Evolutionary conservation across 2,113 vertebrate species (phyloP).

Genomic region (Periophthalmodon schlosseri): DNA sequence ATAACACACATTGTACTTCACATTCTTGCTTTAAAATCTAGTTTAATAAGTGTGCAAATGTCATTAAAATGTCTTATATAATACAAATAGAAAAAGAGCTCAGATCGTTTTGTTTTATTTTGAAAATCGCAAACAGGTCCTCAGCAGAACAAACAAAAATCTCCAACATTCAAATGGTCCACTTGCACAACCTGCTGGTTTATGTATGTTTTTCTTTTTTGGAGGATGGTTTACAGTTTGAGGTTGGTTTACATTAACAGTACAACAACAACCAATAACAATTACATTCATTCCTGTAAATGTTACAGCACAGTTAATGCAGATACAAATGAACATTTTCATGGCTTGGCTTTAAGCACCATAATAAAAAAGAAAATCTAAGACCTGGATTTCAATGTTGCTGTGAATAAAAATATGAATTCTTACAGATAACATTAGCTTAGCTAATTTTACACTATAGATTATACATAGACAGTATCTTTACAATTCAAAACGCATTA

Average conservation of each 20-base stretch:
- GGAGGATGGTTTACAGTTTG: slow-evolving; percentile 16
- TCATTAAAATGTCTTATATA: background rate
- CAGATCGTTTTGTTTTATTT: slow-evolving; percentile 41
- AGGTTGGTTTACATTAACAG: slow-evolving; percentile 6
- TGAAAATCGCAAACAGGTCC: slow-evolving; percentile 53
- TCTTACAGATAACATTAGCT: slow-evolving; percentile 37
- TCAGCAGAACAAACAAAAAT: slow-evolving; percentile 20
- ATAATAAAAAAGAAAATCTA: background rate
- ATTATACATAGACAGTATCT: slow-evolving; percentile 26
- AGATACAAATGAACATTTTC: slow-evolving; percentile 2
- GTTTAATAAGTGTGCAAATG: background rate
- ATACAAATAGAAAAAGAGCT: slow-evolving; percentile 36
- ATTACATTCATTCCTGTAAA: slow-evolving; percentile 6
- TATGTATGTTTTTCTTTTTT: slow-evolving; percentile 37
- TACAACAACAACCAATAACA: slow-evolving; percentile 3
- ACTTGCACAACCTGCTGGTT: slow-evolving; percentile 65
- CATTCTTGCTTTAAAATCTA: background rate
- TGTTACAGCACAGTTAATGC: slow-evolving; percentile 14
- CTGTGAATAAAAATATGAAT: slow-evolving; percentile 19
- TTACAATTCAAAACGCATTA: slow-evolving; percentile 51
- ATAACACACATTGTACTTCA: background rate
- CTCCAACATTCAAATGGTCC: slow-evolving; percentile 63
- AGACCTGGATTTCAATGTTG: background rate
- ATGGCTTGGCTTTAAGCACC: slow-evolving; percentile 7
- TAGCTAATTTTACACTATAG: slow-evolving; percentile 34